Conservation (phyloP, 2,113 vertebrate genomes). For the Chunga burmeisteri region DNA sequence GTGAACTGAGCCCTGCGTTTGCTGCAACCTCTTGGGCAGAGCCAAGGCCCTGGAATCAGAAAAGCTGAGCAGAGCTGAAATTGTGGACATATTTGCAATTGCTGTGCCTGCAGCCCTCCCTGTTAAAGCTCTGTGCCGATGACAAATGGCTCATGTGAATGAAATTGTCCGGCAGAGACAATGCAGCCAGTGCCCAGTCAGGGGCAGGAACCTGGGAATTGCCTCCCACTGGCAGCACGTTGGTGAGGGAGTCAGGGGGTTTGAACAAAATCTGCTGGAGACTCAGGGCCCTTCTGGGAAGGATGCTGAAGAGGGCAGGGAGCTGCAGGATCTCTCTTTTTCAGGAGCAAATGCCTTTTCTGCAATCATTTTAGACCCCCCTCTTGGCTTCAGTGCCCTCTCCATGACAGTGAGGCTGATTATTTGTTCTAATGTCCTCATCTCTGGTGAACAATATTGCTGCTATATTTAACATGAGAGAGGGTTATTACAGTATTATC, state of each 20-base stretch:
- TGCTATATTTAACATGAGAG: conserved; percentile 26
- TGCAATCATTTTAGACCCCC: neutral
- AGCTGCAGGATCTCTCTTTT: neutral
- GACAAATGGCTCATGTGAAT: neutral
- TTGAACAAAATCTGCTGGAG: neutral
- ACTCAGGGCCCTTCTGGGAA: neutral
- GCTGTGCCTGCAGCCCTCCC: neutral
- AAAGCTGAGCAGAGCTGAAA: neutral
- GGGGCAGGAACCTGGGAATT: neutral
- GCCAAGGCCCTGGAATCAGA: neutral
- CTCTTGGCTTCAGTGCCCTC: neutral
- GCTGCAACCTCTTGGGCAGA: neutral
- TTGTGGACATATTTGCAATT: neutral
- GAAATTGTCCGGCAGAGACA: neutral
- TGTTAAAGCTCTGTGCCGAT: neutral
- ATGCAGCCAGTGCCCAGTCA: neutral
- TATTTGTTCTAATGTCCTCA: conserved; percentile 24
- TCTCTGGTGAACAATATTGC: conserved; percentile 31
- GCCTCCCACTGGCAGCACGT: neutral
- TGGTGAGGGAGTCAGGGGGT: neutral
- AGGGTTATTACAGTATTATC: conserved; percentile 18
- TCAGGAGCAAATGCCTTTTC: neutral
- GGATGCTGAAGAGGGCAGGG: neutral
- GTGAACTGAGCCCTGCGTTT: fast-evolving
- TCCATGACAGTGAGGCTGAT: neutral